These are phyloP conservation scores for Magallana angulata DNA, from an alignment of 1,140 invertebrate species.

Conservation along the genomic window DNA sequence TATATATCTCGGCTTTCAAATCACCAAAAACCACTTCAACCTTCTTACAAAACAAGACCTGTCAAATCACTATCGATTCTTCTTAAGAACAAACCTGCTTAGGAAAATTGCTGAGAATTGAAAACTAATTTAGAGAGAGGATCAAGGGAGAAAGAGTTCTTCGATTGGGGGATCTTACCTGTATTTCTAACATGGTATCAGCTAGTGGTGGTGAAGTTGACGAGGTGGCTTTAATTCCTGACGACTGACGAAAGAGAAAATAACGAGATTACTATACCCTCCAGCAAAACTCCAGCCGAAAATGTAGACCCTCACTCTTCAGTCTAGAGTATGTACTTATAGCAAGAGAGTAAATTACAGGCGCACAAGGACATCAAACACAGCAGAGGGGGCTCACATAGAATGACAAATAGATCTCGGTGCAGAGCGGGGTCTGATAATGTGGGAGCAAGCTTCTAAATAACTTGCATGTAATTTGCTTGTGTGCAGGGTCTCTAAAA, in stretches of 20 bases:
- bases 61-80: slow-evolving; percentile 26
- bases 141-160: neutral
- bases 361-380: slow-evolving; percentile 10
- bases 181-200: slow-evolving; percentile 9
- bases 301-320: neutral
- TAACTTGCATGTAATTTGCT: slow-evolving; percentile 23
- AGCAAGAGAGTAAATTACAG: slow-evolving; percentile 20
- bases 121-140: slow-evolving; percentile 27
- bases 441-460: neutral
- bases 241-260: neutral
- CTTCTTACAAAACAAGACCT: neutral
- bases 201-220: neutral
- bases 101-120: neutral
- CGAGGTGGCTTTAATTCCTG: neutral
- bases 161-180: neutral
- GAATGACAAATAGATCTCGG: slow-evolving; percentile 7
- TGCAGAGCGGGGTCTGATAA: neutral
- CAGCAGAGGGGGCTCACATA: neutral
- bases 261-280: neutral
- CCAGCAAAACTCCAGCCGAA: neutral
- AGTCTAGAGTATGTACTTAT: slow-evolving; percentile 23
- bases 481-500: slow-evolving; percentile 23
- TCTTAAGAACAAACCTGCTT: slow-evolving; percentile 1
- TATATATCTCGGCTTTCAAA: no score
- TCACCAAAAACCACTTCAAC: neutral